Evolutionary conservation across 2,888 invertebrate genomes (phyloP).

Genomic region (Crossocerus cetratus): DNA sequence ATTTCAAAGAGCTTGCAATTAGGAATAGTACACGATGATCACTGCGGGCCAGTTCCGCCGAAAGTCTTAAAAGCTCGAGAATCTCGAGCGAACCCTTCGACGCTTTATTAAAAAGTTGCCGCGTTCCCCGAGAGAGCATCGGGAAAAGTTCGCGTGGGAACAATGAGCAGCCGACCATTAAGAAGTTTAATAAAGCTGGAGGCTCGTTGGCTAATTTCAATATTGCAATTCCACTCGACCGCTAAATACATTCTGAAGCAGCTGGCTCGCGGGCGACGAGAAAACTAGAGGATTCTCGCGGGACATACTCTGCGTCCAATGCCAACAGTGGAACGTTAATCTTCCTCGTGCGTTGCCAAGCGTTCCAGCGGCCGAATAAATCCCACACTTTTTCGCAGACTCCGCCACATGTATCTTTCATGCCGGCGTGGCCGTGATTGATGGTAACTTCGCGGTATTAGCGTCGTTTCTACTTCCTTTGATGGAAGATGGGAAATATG

Average conservation of each 20-base stretch:
- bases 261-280: background rate
- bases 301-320: too few relatives aligned
- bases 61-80: too few relatives aligned
- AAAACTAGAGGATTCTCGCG: background rate
- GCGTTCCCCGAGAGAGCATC: background rate
- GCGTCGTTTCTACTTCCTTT: background rate
- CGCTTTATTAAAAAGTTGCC: background rate
- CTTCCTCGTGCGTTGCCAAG: background rate
- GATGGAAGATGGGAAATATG: too few relatives aligned
- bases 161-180: background rate
- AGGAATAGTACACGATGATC: background rate
- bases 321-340: background rate
- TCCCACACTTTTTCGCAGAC: background rate
- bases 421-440: background rate
- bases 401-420: background rate
- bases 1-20: too few relatives aligned
- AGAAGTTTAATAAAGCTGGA: background rate
- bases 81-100: background rate
- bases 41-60: background rate
- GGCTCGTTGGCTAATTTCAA: background rate
- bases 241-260: background rate
- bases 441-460: background rate
- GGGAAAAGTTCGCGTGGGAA: background rate
- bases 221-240: background rate
- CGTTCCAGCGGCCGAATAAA: background rate